Conservation (phyloP, 2,888 invertebrate genomes). For the Netelia fuscicornis region DNA sequence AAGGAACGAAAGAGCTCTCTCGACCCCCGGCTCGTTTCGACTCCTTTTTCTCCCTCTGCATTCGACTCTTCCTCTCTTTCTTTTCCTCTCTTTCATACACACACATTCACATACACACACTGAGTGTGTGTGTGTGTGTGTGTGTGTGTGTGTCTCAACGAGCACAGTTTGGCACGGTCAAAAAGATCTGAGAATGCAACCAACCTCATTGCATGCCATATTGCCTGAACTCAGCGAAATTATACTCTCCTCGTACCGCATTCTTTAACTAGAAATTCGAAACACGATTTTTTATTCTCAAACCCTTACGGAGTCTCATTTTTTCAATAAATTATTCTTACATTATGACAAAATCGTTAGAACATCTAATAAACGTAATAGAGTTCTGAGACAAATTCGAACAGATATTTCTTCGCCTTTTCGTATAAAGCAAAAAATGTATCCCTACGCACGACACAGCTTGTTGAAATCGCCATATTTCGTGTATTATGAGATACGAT, state of each 20-base stretch:
- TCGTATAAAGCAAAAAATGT: too few species aligned
- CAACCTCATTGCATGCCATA: slow-evolving; percentile 66
- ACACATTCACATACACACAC: neutral
- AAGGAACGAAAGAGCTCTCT: slow-evolving; percentile 38
- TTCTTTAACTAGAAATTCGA: too few species aligned
- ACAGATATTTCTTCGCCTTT: too few species aligned
- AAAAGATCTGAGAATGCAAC: slow-evolving; percentile 39
- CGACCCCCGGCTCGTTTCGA: slow-evolving; percentile 28
- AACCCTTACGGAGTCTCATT: too few species aligned
- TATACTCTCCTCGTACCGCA: too few species aligned
- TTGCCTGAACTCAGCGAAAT: slow-evolving; percentile 50
- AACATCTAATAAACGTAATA: too few species aligned
- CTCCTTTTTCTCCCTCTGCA: slow-evolving; percentile 30
- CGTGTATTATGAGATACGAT: slow-evolving; percentile 28
- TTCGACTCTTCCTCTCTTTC: slow-evolving; percentile 40
- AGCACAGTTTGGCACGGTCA: slow-evolving; percentile 44
- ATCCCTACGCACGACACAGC: neutral
- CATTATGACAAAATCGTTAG: too few species aligned
- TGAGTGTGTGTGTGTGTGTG: slow-evolving; percentile 6
- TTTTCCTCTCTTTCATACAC: slow-evolving; percentile 4
- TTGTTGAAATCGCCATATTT: slow-evolving; percentile 15
- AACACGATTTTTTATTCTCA: too few species aligned
- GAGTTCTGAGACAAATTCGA: too few species aligned
- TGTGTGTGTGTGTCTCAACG: slow-evolving; percentile 46
- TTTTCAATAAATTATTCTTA: too few species aligned